These are phyloP conservation scores for Tubulanus polymorphus DNA, from an alignment of 2,888 invertebrate species.

Conservation along the genomic window DNA sequence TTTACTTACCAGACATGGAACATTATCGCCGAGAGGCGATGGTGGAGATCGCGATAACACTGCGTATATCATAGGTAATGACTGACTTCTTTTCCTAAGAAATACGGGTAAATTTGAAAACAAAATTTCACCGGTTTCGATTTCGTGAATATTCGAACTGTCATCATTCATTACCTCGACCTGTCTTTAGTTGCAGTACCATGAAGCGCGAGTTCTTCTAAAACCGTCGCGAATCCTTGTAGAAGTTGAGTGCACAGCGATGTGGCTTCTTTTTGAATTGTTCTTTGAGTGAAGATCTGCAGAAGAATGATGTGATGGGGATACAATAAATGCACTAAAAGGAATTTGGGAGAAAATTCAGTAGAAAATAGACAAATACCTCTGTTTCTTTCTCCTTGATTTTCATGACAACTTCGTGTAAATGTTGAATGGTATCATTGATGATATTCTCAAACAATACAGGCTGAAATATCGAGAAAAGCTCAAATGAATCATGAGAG, in stretches of 20 bases:
- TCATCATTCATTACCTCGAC: too few relatives aligned
- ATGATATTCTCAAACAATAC: slow-evolving; percentile 70
- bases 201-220: slow-evolving; percentile 65
- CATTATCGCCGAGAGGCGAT: too few relatives aligned
- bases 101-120: background rate
- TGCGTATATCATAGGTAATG: too few relatives aligned
- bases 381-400: slow-evolving; percentile 66
- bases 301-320: slow-evolving; percentile 5
- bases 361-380: slow-evolving; percentile 23
- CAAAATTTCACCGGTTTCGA: background rate
- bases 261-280: slow-evolving; percentile 49
- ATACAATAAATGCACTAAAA: background rate
- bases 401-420: slow-evolving; percentile 57
- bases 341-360: background rate
- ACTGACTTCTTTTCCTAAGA: too few relatives aligned
- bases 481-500: background rate
- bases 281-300: slow-evolving; percentile 51
- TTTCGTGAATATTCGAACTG: too few relatives aligned
- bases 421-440: slow-evolving; percentile 64
- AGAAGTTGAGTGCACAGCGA: slow-evolving; percentile 45
- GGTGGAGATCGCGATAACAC: too few relatives aligned
- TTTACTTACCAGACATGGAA: too few relatives aligned
- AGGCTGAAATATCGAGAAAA: slow-evolving; percentile 57
- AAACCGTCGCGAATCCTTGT: slow-evolving; percentile 58
- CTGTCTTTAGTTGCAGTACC: slow-evolving; percentile 21